Evolutionary conservation across 2,797 vertebrate species (phyloP).

Genomic region (Pipistrellus kuhlii): DNA sequence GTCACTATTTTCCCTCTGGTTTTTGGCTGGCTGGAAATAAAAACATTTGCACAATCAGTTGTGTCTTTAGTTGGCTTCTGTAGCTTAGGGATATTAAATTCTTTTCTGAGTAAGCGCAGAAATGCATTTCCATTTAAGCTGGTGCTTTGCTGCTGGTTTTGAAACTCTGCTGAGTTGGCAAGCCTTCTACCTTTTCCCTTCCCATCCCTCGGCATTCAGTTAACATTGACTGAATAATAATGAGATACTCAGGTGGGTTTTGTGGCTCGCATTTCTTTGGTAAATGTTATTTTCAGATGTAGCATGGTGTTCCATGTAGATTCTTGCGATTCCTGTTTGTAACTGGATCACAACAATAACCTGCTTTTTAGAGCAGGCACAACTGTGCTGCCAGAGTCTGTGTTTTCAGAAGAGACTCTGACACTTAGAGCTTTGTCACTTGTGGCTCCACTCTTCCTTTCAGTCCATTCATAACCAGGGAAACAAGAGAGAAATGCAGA

Average conservation of each 20-base stretch:
- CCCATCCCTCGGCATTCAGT: background rate
- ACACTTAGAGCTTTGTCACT: background rate
- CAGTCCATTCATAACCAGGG: background rate
- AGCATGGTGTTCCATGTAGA: background rate
- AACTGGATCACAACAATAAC: background rate
- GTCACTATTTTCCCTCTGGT: background rate
- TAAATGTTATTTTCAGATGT: background rate
- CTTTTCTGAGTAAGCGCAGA: background rate
- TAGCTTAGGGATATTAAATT: background rate
- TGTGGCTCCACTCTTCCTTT: background rate
- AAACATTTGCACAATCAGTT: background rate
- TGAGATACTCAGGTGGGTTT: background rate
- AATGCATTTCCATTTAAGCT: background rate
- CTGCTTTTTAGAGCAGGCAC: background rate
- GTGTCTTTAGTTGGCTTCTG: background rate
- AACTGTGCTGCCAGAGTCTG: background rate
- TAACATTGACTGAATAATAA: background rate
- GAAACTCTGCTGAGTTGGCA: background rate
- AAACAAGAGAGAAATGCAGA: background rate
- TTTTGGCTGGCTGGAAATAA: conserved; percentile 21
- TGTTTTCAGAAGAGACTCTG: background rate
- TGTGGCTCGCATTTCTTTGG: background rate
- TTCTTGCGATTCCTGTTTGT: background rate
- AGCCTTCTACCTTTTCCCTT: background rate
- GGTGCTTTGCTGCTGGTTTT: background rate